Evolutionary conservation across 2,113 vertebrate genomes (phyloP).

Genomic region (Danionella cerebrum): DNA sequence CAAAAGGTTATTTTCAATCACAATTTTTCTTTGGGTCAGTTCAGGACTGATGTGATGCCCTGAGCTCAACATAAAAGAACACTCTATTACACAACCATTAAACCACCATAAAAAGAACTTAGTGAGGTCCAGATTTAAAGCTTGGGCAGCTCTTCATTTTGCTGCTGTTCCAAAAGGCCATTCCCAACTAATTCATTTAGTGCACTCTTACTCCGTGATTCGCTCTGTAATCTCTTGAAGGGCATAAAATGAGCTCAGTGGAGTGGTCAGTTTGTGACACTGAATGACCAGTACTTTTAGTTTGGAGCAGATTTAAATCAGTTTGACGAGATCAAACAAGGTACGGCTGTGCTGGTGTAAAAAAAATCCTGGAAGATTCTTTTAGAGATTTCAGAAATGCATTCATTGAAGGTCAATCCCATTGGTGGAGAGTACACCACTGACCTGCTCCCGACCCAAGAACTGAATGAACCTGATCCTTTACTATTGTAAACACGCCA

Average conservation of each 20-base stretch:
- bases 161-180: neutral
- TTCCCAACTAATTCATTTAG: slow-evolving; percentile 13
- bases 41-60: neutral
- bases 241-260: slow-evolving; percentile 18
- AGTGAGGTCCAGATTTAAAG: slow-evolving; percentile 3
- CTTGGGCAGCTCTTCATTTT: neutral
- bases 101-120: neutral
- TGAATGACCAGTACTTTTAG: neutral
- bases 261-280: slow-evolving; percentile 21
- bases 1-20: neutral
- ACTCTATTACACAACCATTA: slow-evolving; percentile 2
- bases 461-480: neutral
- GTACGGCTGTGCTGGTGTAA: neutral
- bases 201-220: neutral
- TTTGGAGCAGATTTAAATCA: neutral
- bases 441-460: neutral
- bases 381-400: neutral
- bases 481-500: neutral
- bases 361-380: neutral
- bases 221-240: slow-evolving; percentile 27
- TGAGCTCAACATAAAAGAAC: neutral
- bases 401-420: neutral
- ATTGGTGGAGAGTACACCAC: neutral
- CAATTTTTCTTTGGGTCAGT: neutral
- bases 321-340: neutral